Percentiles rank a stretch among this genome's conserved stretches.
These are phyloP conservation scores for Phragmatobia fuliginosa DNA, from an alignment of 2,888 invertebrate species.

Conservation along the genomic window DNA sequence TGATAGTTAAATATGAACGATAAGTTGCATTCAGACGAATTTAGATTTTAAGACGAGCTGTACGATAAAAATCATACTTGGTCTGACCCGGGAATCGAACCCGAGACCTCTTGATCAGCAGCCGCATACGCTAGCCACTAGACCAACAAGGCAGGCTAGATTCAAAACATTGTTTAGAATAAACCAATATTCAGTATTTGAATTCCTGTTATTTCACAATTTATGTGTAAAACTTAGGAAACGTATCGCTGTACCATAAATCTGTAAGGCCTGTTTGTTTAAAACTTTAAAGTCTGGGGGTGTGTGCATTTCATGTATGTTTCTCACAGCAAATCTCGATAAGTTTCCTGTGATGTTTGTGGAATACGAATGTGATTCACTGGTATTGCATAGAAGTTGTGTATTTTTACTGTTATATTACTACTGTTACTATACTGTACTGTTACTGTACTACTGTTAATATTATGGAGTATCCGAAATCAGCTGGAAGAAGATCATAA, in stretches of 20 bases:
- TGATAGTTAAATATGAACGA: conserved; percentile 39
- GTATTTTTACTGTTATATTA: background rate
- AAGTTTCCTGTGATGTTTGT: conserved; percentile 14
- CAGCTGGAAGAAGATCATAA: no score
- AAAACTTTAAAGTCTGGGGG: conserved; percentile 8
- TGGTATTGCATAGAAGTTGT: background rate
- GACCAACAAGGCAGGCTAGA: no score
- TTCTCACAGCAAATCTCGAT: conserved; percentile 16
- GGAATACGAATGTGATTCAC: conserved; percentile 13
- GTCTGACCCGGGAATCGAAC: no score
- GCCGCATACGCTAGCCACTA: no score
- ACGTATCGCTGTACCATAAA: conserved; percentile 9
- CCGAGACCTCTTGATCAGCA: no score
- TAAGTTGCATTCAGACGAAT: conserved; percentile 20
- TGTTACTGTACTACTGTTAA: background rate
- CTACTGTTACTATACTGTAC: background rate
- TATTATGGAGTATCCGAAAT: no score
- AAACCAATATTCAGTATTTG: background rate
- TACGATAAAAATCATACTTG: no score
- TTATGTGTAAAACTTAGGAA: conserved; percentile 14
- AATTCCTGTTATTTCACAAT: conserved; percentile 11
- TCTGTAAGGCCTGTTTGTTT: conserved; percentile 21
- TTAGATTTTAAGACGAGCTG: background rate
- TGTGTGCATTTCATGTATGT: conserved; percentile 21
- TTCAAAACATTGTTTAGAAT: no score